Evolutionary conservation across 2,888 invertebrate species (phyloP), one percentile per base, ranked within the genome.

Genomic region (Diachrysia chrysitis): DNA sequence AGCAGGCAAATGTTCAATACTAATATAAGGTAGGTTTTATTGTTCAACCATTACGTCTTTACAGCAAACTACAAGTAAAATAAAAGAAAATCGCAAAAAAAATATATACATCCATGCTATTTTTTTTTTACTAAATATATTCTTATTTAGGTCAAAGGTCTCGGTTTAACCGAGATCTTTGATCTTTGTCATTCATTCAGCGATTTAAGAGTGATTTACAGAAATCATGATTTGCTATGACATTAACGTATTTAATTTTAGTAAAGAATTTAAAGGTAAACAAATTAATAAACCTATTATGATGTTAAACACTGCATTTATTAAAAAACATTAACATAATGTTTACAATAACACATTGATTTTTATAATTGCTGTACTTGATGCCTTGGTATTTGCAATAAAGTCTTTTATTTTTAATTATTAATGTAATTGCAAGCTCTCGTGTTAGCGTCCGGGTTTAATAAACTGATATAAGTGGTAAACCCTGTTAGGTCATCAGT

Each of bases 381-480:
- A 61, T 55, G 42, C 29, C 12, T n/a, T n/a, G 32, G 35, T 71
- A 63, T 63, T 60, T 51, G 16, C 17, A n/a, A 42, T 66, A 54
- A 6, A 29, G 46, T 62, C n/a, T 63, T 61, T 72, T 72, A 62
- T 68, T 76, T 75, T 71, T 59, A 71, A 74, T 74, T 67, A 63
- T 76, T 48, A 51, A 19, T 53, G 42, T 66, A 66, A 32, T 64
- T 56, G 53, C 12, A 0, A 9, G 12, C 23, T 63, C 66, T 42
- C 55, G 9, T n/a, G n/a, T 29, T 51, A 10, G 51, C 17, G 46
- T 74, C 74, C 76, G 74, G 74, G 74, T 64, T 74, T 60, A 48
- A 25, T 55, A 25, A 3, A 17, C 42, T n/a, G 14, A 62, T 53
- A 12, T 66, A 58, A 63, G 54, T 60, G 58, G 48, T 51, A 60